Evolutionary conservation across 64 coral and sea anemone genomes (phyloP).

Genomic region (Montipora foliosa): DNA sequence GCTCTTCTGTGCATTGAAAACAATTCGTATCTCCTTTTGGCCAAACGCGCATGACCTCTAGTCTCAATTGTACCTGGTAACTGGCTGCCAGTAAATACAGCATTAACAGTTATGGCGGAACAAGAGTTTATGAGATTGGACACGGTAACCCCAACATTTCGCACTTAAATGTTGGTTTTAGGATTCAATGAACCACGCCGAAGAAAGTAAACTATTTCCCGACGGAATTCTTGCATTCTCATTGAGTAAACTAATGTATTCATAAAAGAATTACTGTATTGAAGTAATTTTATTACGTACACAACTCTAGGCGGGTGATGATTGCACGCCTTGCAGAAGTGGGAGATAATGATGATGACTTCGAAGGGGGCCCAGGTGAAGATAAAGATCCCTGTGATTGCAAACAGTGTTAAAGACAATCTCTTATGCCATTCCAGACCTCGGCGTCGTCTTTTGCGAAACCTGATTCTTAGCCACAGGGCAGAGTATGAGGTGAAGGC

Average conservation of each 20-base stretch:
- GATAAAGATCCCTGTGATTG: conserved; percentile 24
- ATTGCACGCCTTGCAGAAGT: background rate
- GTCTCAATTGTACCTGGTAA: background rate
- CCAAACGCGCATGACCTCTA: background rate
- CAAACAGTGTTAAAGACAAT: conserved; percentile 14
- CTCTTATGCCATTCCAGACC: conserved; percentile 28
- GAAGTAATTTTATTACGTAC: conserved; percentile 36
- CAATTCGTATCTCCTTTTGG: conserved; percentile 7
- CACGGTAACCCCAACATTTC: conserved; percentile 1
- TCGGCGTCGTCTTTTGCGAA: background rate
- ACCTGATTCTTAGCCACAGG: conserved; percentile 6
- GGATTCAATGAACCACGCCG: conserved; percentile 13
- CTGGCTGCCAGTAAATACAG: background rate
- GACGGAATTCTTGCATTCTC: conserved; percentile 62
- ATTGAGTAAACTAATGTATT: conserved; percentile 65
- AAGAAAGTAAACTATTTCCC: background rate
- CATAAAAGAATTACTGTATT: conserved; percentile 61
- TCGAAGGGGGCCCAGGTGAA: conserved; percentile 39
- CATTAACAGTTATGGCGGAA: conserved; percentile 6
- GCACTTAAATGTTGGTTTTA: background rate
- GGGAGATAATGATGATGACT: conserved; percentile 21
- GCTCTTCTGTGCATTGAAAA: conserved; percentile 26
- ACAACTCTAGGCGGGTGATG: background rate
- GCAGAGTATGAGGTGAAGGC: conserved; percentile 6
- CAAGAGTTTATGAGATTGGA: conserved; percentile 14